phyloP scores from a whole-genome alignment of 2,888 invertebrate genomes.

The Glyphotaelius pellucidus region DNA sequence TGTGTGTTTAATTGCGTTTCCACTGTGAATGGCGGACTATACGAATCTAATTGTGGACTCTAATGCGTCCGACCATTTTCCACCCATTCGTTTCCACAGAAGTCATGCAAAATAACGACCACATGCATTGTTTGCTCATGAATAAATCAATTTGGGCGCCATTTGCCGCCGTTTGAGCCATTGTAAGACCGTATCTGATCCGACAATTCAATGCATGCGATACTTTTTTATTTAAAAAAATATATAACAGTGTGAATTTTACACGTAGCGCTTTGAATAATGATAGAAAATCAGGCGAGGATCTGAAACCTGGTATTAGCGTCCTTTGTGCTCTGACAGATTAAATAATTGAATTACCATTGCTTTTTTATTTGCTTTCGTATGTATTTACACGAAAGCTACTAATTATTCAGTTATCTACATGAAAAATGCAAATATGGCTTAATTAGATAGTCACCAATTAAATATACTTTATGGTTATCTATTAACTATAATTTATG shows the following conservation, averaged over 20 bases:
- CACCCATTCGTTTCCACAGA: constrained; percentile 29
- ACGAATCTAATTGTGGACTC: constrained; percentile 5
- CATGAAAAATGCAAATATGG: not conserved
- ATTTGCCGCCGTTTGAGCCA: constrained; percentile 21
- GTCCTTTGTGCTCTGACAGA: not conserved
- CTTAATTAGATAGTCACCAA: not conserved
- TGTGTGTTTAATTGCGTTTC: constrained; percentile 20
- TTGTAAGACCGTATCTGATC: constrained; percentile 40
- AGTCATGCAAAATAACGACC: constrained; percentile 31
- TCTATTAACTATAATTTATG: too few species aligned
- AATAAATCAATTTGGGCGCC: constrained; percentile 42
- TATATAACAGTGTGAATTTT: constrained; percentile 17
- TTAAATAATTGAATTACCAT: not conserved
- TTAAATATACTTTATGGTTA: not conserved
- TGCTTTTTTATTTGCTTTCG: not conserved
- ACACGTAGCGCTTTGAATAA: constrained; percentile 7
- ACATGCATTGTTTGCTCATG: constrained; percentile 47
- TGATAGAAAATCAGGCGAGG: constrained; percentile 4
- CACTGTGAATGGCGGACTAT: not conserved
- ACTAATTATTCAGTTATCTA: not conserved
- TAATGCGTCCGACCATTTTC: constrained; percentile 26
- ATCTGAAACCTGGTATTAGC: not conserved
- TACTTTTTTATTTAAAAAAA: constrained; percentile 11
- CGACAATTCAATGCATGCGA: constrained; percentile 36
- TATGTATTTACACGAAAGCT: not conserved